Evolutionary conservation across 2,797 vertebrate genomes (phyloP).

Genomic region (Morelia viridis): DNA sequence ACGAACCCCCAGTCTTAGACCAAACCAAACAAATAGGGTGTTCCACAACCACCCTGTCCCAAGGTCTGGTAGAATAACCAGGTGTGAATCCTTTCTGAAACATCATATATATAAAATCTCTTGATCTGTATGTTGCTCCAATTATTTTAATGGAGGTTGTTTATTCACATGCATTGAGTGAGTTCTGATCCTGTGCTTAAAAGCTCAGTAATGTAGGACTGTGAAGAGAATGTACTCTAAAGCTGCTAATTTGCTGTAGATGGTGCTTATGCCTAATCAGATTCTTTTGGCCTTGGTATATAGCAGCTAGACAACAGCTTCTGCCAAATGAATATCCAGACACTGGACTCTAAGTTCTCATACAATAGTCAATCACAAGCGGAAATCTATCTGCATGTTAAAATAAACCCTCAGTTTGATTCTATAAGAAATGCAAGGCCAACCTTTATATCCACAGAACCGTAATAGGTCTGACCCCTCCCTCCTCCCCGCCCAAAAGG

Average conservation of each 20-base stretch:
- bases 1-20: too few relatives aligned
- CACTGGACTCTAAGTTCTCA: background rate
- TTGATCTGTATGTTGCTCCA: constrained; percentile 17
- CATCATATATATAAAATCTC: too few relatives aligned
- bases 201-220: constrained; percentile 40
- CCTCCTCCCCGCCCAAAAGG: background rate
- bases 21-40: too few relatives aligned
- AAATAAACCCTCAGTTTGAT: constrained; percentile 24
- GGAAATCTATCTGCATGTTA: constrained; percentile 5
- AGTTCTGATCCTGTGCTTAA: constrained; percentile 50
- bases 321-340: background rate
- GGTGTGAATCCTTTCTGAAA: too few relatives aligned
- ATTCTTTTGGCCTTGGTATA: constrained; percentile 16
- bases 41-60: too few relatives aligned
- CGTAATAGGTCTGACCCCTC: background rate
- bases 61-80: too few relatives aligned
- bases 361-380: constrained; percentile 25
- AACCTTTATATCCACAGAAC: background rate
- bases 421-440: background rate
- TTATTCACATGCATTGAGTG: constrained; percentile 38
- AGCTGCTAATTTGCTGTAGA: constrained; percentile 41
- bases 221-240: constrained; percentile 32
- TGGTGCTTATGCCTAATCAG: constrained; percentile 10
- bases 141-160: constrained; percentile 50
- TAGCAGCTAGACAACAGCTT: background rate